Percentiles rank a stretch among this genome's conserved stretches.
phyloP scores from a whole-genome alignment of 2,888 invertebrate genomes.

The Malthinus flaveolus region DNA sequence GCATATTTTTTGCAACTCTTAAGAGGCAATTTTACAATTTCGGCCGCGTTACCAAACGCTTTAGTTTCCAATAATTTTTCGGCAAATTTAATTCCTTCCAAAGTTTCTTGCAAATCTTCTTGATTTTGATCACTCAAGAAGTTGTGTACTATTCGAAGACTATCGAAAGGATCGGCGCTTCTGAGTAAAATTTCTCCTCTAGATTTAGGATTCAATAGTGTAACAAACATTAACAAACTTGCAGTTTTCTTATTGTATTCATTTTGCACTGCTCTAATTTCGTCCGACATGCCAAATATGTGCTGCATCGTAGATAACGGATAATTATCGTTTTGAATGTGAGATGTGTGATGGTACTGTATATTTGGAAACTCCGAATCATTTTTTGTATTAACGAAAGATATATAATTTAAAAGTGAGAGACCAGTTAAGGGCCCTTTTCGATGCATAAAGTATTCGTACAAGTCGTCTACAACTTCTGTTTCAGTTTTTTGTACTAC shows the following conservation, averaged over 20 bases:
- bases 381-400: slow-evolving; percentile 54
- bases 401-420: slow-evolving; percentile 54
- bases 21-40: not conserved
- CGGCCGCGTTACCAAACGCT: slow-evolving; percentile 1
- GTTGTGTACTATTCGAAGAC: slow-evolving; percentile 64
- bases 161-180: slow-evolving; percentile 1
- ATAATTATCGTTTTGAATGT: slow-evolving; percentile 46
- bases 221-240: not conserved
- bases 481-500: not conserved
- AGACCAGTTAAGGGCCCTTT: slow-evolving; percentile 56
- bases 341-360: slow-evolving; percentile 56
- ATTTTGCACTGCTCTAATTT: not conserved
- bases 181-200: slow-evolving; percentile 6
- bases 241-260: not conserved
- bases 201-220: not conserved
- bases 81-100: not conserved
- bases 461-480: slow-evolving; percentile 37
- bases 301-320: not conserved
- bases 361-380: slow-evolving; percentile 61
- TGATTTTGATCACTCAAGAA: slow-evolving; percentile 56
- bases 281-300: not conserved
- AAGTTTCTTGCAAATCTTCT: not conserved
- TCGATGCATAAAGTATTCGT: slow-evolving; percentile 55
- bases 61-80: not conserved
- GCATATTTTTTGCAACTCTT: slow-evolving; percentile 42